A percentile compares a stretch with the other conserved stretches of the same genome.
phyloP scores from a whole-genome alignment of 2,113 vertebrate genomes.

The Dromaius novaehollandiae region DNA sequence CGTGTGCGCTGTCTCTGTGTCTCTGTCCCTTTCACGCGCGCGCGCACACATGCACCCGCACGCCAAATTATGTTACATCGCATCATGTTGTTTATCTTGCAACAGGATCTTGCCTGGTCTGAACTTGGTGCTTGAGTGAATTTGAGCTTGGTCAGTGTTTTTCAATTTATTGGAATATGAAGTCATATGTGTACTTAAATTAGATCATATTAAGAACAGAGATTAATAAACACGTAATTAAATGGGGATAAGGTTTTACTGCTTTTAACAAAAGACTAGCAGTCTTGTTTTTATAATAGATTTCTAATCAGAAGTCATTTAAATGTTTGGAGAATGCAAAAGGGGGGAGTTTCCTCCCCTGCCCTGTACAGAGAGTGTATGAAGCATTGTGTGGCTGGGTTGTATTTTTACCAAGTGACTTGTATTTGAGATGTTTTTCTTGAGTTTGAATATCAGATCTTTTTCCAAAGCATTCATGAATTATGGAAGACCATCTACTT shows the following conservation, averaged over 20 bases:
- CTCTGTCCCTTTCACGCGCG: neutral
- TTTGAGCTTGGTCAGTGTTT: conserved; percentile 51
- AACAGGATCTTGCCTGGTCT: conserved; percentile 52
- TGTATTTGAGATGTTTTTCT: neutral
- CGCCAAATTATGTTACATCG: conserved; percentile 28
- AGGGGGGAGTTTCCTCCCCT: neutral
- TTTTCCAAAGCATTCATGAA: neutral
- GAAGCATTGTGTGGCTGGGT: neutral
- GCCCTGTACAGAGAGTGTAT: neutral
- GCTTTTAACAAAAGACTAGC: neutral
- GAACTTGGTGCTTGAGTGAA: conserved; percentile 48
- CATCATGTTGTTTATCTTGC: conserved; percentile 52
- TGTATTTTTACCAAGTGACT: neutral
- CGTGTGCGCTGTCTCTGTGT: neutral
- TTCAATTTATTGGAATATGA: conserved; percentile 38
- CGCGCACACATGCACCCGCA: neutral
- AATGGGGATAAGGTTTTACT: conserved; percentile 12
- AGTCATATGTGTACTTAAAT: conserved; percentile 28
- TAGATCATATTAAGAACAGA: conserved; percentile 6
- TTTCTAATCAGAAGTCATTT: neutral
- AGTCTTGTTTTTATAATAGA: neutral
- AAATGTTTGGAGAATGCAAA: neutral
- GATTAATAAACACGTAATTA: conserved; percentile 34
- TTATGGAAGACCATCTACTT: neutral
- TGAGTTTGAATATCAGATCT: neutral